A percentile compares a stretch with the other conserved stretches of the same genome.
Evolutionary conservation across 2,888 invertebrate species (phyloP).

Genomic region (Rutpela maculata): DNA sequence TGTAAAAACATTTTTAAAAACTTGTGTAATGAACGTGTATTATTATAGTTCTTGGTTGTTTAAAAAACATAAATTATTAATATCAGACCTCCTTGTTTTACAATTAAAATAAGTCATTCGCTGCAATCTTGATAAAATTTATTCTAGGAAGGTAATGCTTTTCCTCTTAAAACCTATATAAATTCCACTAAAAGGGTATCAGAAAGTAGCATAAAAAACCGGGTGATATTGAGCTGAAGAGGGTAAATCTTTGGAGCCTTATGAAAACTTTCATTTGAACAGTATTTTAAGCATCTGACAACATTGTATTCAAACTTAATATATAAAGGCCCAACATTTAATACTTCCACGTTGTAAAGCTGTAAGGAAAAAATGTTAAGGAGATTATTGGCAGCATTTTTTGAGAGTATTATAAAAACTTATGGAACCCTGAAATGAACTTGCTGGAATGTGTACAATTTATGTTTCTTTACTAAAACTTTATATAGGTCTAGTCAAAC

Average conservation of each 20-base stretch:
- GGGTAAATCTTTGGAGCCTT: conserved; percentile 36
- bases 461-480: neutral
- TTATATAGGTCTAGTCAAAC: neutral
- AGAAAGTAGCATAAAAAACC: conserved; percentile 51
- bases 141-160: conserved; percentile 53
- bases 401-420: neutral
- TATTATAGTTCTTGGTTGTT: neutral
- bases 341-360: conserved; percentile 1
- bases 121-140: conserved; percentile 54
- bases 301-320: conserved; percentile 31
- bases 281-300: conserved; percentile 39
- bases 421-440: neutral
- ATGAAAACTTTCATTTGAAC: conserved; percentile 42
- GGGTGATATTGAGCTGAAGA: conserved; percentile 45
- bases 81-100: conserved; percentile 48
- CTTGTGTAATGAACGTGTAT: too few species aligned
- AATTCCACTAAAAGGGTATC: conserved; percentile 56
- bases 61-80: conserved; percentile 29
- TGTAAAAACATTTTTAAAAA: too few species aligned
- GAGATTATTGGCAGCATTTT: conserved; percentile 7
- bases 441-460: neutral
- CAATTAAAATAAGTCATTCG: conserved; percentile 54
- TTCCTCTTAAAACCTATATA: conserved; percentile 55
- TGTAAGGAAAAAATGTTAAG: conserved; percentile 6
- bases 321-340: conserved; percentile 20